Base-by-base conservation (phyloP, 92 coral and sea anemone genomes). In the Diadumene lineata region DNA sequence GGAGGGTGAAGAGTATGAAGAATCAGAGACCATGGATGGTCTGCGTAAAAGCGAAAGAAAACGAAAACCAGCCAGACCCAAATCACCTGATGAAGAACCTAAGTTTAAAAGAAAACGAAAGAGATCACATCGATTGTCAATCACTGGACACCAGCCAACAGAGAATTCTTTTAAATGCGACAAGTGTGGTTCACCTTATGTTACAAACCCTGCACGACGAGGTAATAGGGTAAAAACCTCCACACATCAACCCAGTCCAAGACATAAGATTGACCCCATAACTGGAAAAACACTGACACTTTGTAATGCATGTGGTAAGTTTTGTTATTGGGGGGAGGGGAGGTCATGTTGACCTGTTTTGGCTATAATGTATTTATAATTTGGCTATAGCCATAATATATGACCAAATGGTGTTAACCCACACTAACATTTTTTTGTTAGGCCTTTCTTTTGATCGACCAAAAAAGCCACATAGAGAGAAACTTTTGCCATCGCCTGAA, bases 291-390 rank as follows among this genome's bases (percentile, higher is more conserved):
- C 90, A 1, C 81, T 96, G 33, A 96, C 97, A 3, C 81, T 96
- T 34, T 96, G 99, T 63, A 96, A 96, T 89, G 99, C 99, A 18
- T 96, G 99, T 84, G 99, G 99, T 96, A 80, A 17, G 98, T 38
- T n/a, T n/a, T n/a, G n/a, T n/a, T n/a, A n/a, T n/a, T n/a, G n/a
- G n/a, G n/a, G 48, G 43, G 22, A 4, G 3, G n/a, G 2, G 33
- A 38, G 7, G 31, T 23, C 21, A 13, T 28, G 0, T 60, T 30
- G 25, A 0, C 11, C 61, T 11, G 64, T 34, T 34, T 63, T 38
- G 17, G 27, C 60, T 21, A 10, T 69, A n/a, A n/a, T n/a, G n/a
- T n/a, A n/a, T n/a, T n/a, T n/a, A n/a, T n/a, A n/a, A n/a, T n/a
- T n/a, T n/a, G n/a, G n/a, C n/a, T n/a, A n/a, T n/a, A n/a, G n/a